Base-by-base conservation (phyloP, 2,797 vertebrate genomes). In the Euthynnus affinis region DNA sequence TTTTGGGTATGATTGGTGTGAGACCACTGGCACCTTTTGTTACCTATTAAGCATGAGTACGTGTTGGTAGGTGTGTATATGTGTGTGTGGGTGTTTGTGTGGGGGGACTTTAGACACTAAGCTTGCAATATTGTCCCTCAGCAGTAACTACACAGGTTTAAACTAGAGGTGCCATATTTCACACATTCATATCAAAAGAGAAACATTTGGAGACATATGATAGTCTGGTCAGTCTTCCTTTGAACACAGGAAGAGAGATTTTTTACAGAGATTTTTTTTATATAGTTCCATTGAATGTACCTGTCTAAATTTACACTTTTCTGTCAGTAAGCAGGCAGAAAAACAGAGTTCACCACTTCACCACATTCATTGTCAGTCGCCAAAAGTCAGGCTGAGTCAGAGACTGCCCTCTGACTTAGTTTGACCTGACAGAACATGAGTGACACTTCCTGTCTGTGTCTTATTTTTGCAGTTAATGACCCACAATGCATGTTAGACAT, bases 401-500 rank as follows among this genome's bases (percentile, higher is more conserved):
- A 52, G 17, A 2, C 52, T 34, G 22, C 9, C 13, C 6, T 8
- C 23, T 34, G 1, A 13, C 27, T 29, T 29, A 2, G 27, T 29
- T 29, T 29, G 5, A 32, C 5, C 29, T 44, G 49, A 74, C 8
- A 37, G n/a, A 32, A 53, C 6, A 23, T 9, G 40, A 34, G 13
- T 80, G 48, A 73, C 9, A 13, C 65, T 67, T 46, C 13, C 32
- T 72, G 37, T 58, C 27, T 8, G 3, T 71, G 23, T 87, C 60
- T 49, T 80, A 22, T 69, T 72, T 23, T 44, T 61, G 27, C 84
- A 92, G 88, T 51, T 60, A 56, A 80, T 55, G 44, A 66, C 14
- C 60, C 66, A 87, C 34, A 55, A 91, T 93, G 90, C 55, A 64
- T 56, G 52, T 82, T 71, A 89, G 74, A 72, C 83, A 82, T 88